Evolutionary conservation across 2,888 invertebrate genomes (phyloP), one percentile per base, ranked within the genome.

Genomic region (Zygogramma bicolorata): DNA sequence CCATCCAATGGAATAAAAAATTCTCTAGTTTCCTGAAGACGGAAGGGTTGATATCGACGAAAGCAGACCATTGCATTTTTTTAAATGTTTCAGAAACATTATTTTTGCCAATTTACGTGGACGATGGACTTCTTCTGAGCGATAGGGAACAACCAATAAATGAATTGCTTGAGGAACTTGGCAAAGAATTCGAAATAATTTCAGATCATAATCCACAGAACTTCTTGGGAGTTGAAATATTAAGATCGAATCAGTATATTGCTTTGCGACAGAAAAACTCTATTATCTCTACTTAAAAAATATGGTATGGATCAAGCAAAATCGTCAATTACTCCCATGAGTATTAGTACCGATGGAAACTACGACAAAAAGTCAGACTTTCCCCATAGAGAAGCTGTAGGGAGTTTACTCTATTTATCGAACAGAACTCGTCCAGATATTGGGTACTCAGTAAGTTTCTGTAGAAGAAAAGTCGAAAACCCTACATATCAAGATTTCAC

Each of bases 261-360:
- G 31, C 31, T 7, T 31, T 7, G 31, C 31, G 7, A 6, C 7
- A 31, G 7, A 31, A 31, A 31, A 31, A 31, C 31, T 71, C 42
- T 59, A 40, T 42, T 73, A 49, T 29, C 18, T 53, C 58, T 74
- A 15, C 42, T 76, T 4, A 27, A 61, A 42, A 67, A 63, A 58
- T 79, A 76, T 70, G 68, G 53, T 46, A 79, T 31, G 76, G 74
- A n/a, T 57, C 61, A 79, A 31, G 75, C 75, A 4, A 79, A 81
- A 42, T 20, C 75, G 0, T 79, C 78, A 3, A 15, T 65, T 0
- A 75, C 75, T 18, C 79, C 79, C 1, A 66, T 46, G 46, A 68
- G 22, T 6, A 7, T 31, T 31, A 31, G 31, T 31, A 31, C 31
- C 7, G 31, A 31, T 31, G 31, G n/a, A n/a, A n/a, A n/a, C n/a